Conservation (phyloP, 2,113 vertebrate genomes). For the Eidolon helvum region DNA sequence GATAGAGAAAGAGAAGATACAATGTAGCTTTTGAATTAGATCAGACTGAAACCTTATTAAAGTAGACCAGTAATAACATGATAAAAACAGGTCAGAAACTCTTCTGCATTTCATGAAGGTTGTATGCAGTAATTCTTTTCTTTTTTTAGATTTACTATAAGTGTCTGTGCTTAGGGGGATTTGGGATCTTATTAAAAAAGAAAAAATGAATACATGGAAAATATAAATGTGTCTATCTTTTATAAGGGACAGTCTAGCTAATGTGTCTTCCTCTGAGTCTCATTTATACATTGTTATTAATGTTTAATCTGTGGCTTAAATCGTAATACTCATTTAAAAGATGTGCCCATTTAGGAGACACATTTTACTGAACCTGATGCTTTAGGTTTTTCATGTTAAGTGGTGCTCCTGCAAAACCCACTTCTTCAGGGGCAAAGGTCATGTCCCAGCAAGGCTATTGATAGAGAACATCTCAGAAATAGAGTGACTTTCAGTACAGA, state of each 20-base stretch:
- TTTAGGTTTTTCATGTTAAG: neutral
- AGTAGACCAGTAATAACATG: neutral
- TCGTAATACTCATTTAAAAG: neutral
- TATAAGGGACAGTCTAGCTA: neutral
- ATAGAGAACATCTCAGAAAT: neutral
- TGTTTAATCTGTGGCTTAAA: neutral
- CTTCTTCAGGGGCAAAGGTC: neutral
- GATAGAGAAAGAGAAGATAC: neutral
- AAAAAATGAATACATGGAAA: constrained; percentile 3
- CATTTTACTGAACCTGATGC: neutral
- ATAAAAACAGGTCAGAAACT: neutral
- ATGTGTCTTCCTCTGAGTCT: neutral
- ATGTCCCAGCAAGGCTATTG: neutral
- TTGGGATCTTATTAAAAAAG: constrained; percentile 35
- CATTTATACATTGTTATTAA: neutral
- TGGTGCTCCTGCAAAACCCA: neutral
- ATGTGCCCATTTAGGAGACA: neutral
- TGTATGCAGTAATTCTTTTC: neutral
- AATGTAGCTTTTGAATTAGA: constrained; percentile 5
- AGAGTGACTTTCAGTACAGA: neutral
- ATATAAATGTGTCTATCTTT: neutral
- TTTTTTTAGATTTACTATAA: constrained; percentile 21
- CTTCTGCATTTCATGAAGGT: neutral
- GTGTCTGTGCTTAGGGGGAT: neutral
- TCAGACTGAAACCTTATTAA: constrained; percentile 12